Percentiles rank a stretch among this genome's conserved stretches.
Evolutionary conservation across 2,888 invertebrate genomes (phyloP).

Genomic region (Arctia plantaginis): DNA sequence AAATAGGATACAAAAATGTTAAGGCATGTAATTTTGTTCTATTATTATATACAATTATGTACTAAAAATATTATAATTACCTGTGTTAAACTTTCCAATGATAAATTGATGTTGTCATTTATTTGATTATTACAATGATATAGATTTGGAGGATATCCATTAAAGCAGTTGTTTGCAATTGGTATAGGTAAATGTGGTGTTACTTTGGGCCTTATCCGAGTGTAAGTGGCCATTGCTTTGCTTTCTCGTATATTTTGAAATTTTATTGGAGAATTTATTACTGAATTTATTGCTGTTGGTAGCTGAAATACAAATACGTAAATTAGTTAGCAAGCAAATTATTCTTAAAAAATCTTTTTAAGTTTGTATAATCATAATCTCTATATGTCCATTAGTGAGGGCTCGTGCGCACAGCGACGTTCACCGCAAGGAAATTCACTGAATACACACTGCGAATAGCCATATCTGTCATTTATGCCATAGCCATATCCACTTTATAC

Average conservation of each 20-base stretch:
- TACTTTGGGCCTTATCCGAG: slow-evolving; percentile 56
- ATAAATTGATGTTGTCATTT: slow-evolving; percentile 79
- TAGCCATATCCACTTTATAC: too few species aligned
- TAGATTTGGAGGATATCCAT: slow-evolving; percentile 63
- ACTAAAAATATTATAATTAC: slow-evolving; percentile 53
- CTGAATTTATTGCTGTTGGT: slow-evolving; percentile 47
- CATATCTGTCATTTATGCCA: too few species aligned
- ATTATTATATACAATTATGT: neutral
- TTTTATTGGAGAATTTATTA: slow-evolving; percentile 54
- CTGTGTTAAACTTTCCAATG: slow-evolving; percentile 82
- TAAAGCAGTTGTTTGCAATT: slow-evolving; percentile 55
- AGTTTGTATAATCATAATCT: neutral
- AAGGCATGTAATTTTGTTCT: neutral
- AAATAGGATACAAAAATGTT: neutral
- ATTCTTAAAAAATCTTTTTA: neutral
- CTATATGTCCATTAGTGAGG: too few species aligned
- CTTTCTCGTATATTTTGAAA: slow-evolving; percentile 55
- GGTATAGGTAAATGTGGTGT: slow-evolving; percentile 53
- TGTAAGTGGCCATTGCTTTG: slow-evolving; percentile 49
- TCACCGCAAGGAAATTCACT: too few species aligned
- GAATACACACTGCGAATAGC: too few species aligned
- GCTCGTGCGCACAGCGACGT: too few species aligned
- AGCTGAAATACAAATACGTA: slow-evolving; percentile 50
- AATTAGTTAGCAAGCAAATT: neutral
- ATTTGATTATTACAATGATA: slow-evolving; percentile 44